Percentiles rank a stretch among this genome's conserved stretches.
Evolutionary conservation across 1,140 invertebrate genomes (phyloP).

Genomic region (Lucilia sericata): DNA sequence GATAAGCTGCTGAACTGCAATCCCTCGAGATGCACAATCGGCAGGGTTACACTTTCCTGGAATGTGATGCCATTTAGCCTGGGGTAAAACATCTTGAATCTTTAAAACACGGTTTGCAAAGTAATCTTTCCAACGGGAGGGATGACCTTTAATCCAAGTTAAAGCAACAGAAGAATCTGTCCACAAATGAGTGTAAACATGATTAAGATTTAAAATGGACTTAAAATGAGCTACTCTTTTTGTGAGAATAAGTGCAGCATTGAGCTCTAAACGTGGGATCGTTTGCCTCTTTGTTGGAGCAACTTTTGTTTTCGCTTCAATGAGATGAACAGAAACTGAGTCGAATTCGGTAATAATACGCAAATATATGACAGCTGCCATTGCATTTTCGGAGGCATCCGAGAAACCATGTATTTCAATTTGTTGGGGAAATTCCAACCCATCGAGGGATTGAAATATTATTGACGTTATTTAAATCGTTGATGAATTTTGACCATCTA

Average conservation of each 20-base stretch:
- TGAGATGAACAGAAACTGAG: too few species aligned
- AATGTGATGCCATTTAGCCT: not conserved
- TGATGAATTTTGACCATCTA: too few species aligned
- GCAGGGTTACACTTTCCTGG: not conserved
- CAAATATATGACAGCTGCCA: not conserved
- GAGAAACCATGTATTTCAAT: not conserved
- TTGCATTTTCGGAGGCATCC: not conserved
- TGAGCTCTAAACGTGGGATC: too few species aligned
- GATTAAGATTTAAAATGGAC: too few species aligned
- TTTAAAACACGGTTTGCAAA: not conserved
- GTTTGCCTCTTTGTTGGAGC: too few species aligned
- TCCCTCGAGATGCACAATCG: constrained; percentile 12
- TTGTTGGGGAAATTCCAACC: too few species aligned
- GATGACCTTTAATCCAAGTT: not conserved
- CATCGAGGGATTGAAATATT: too few species aligned
- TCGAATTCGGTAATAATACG: too few species aligned
- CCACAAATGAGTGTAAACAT: not conserved
- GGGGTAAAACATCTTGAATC: not conserved
- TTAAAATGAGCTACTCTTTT: too few species aligned
- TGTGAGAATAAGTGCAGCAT: too few species aligned
- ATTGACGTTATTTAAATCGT: too few species aligned
- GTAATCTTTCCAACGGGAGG: not conserved
- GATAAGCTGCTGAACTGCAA: not conserved
- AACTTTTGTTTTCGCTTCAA: too few species aligned
- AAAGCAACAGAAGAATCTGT: not conserved